Conservation (phyloP, 2,888 invertebrate species). For the Drosophila stalkeri region DNA sequence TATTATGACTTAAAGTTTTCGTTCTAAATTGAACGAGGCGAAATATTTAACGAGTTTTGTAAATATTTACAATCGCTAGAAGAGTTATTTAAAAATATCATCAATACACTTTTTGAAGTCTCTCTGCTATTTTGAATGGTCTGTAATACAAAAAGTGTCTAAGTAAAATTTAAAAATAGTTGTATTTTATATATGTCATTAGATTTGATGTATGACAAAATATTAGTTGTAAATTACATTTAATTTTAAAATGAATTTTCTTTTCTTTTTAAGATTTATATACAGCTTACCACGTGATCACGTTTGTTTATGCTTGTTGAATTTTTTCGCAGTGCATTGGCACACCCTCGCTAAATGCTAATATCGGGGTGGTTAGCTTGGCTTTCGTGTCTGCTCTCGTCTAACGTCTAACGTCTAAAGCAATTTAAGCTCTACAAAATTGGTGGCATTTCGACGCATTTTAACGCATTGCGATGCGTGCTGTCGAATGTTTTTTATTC, state of each 20-base stretch:
- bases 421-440: slow-evolving; percentile 71
- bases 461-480: slow-evolving; percentile 67
- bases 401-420: slow-evolving; percentile 49
- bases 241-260: too few species aligned
- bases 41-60: too few species aligned
- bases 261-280: neutral
- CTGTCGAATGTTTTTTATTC: slow-evolving; percentile 36
- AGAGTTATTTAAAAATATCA: too few species aligned
- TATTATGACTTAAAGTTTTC: neutral
- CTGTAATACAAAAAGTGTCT: neutral
- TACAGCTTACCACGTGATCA: neutral
- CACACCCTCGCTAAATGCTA: slow-evolving; percentile 22
- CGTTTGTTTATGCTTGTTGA: neutral
- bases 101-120: too few species aligned
- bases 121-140: neutral
- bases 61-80: too few species aligned
- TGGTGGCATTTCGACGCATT: slow-evolving; percentile 75
- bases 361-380: slow-evolving; percentile 35
- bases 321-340: slow-evolving; percentile 28
- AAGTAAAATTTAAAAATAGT: neutral
- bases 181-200: too few species aligned
- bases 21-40: neutral
- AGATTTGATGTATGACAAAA: too few species aligned
- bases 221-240: too few species aligned
- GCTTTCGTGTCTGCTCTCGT: slow-evolving; percentile 6